Base-by-base conservation (phyloP, 2,888 invertebrate species). In the Nemoura dubitans region DNA sequence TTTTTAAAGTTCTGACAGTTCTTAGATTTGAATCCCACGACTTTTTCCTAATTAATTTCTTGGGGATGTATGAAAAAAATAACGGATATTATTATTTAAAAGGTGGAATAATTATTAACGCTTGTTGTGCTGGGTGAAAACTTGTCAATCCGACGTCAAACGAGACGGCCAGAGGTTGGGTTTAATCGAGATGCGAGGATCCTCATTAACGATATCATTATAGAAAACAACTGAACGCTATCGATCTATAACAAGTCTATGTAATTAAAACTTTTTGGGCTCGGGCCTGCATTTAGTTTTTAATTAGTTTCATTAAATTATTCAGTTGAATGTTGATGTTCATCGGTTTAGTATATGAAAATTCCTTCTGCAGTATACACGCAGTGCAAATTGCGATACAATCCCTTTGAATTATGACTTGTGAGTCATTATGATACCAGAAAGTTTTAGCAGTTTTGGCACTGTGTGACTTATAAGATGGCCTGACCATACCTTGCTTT, bases 41-140 rank as follows among this genome's bases (percentile, higher is more conserved):
- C 27, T 26, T 78, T 78, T 78, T 28, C 78, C n/a, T 78, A 78
- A 78, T 78, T 78, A 78, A 78, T 78, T 78, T 78, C 78, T 59
- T 14, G 59, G 26, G 26, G 78, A 27, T 25, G 27, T n/a, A 27
- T 78, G 78, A 78, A 78, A 28, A 78, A 78, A 78, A 78, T 7
- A 28, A 78, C 26, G 26, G 27, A 25, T 78, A 78, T 27, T 78
- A 78, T 78, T 78, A 78, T 78, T 78, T 78, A 78, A 28, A 78
- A 78, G 26, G 78, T 78, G 78, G 28, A 78, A 78, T 78, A 78
- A 78, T 78, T 78, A 78, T 78, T 26, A 21, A 78, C 78, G 78
- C 78, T 78, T 27, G 78, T 78, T 78, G 78, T 78, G n/a, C 5
- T 21, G 2, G 2, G 10, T 78, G 78, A 78, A 78, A 21, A 26